Evolutionary conservation across 2,113 vertebrate genomes (phyloP).

Genomic region (Zeus faber): DNA sequence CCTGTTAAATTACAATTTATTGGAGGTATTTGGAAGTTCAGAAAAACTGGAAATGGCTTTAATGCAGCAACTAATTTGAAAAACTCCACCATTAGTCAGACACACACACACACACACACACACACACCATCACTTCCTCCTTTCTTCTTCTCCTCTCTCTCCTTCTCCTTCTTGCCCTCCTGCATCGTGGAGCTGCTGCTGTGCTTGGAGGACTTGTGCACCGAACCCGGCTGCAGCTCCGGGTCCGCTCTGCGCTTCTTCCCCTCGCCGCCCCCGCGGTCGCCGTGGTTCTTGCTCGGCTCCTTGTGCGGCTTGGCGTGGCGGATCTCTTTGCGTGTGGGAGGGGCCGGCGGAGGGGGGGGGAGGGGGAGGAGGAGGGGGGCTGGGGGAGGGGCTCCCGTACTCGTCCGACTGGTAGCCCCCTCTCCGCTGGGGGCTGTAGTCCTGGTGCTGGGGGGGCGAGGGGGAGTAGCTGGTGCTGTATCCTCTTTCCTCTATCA

Average conservation of each 20-base stretch:
- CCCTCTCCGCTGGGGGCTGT: slow-evolving; percentile 56
- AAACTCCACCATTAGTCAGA: too few relatives aligned
- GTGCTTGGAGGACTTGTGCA: slow-evolving; percentile 66
- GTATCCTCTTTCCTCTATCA: slow-evolving; percentile 70
- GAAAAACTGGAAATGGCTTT: too few relatives aligned
- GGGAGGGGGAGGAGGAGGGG: slow-evolving; percentile 17
- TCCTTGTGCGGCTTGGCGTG: slow-evolving; percentile 64
- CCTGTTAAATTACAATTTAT: too few relatives aligned
- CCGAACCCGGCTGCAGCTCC: slow-evolving; percentile 60
- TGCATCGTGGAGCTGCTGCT: slow-evolving; percentile 57
- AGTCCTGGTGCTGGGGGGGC: slow-evolving; percentile 73
- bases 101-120: slow-evolving; percentile 1
- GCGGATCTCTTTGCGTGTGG: slow-evolving; percentile 53
- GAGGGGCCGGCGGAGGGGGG: slow-evolving; percentile 29
- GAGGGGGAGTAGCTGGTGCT: slow-evolving; percentile 79
- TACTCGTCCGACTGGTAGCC: slow-evolving; percentile 76
- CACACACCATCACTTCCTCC: slow-evolving; percentile 31
- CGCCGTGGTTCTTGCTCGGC: slow-evolving; percentile 47
- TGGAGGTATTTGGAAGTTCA: too few relatives aligned
- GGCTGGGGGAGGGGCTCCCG: slow-evolving; percentile 74
- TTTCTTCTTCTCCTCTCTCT: slow-evolving; percentile 68
- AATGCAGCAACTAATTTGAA: too few relatives aligned
- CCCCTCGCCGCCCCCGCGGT: slow-evolving; percentile 40
- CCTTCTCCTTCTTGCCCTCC: slow-evolving; percentile 58
- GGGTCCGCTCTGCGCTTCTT: slow-evolving; percentile 66